Conservation (phyloP, 2,113 vertebrate species). For the Copsychus sechellarum region DNA sequence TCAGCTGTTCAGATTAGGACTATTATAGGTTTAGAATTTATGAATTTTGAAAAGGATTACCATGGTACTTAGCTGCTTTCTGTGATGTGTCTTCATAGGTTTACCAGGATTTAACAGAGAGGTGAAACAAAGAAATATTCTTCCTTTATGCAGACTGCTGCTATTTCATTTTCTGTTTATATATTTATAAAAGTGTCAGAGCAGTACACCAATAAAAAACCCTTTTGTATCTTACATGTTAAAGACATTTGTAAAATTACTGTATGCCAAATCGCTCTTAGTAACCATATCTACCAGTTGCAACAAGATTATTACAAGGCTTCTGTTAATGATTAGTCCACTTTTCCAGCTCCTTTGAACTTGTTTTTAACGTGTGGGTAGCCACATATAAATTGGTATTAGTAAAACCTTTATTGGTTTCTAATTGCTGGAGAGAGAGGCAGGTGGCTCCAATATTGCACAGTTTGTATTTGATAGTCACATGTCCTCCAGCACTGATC, state of each 20-base stretch:
- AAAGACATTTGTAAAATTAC: constrained; percentile 20
- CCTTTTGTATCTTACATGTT: not conserved
- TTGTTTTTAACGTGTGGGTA: not conserved
- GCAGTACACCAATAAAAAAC: not conserved
- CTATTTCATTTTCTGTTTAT: constrained; percentile 26
- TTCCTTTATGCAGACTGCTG: not conserved
- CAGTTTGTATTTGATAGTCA: not conserved
- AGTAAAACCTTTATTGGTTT: not conserved
- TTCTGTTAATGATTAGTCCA: not conserved
- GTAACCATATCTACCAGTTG: not conserved
- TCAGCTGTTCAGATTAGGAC: constrained; percentile 23
- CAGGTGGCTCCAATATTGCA: not conserved
- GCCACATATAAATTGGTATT: not conserved
- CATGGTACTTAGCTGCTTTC: not conserved
- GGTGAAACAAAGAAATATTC: not conserved
- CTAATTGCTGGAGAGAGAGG: not conserved
- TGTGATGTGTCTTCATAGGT: not conserved
- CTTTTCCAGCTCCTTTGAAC: constrained; percentile 5
- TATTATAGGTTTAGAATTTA: constrained; percentile 3
- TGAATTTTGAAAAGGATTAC: not conserved
- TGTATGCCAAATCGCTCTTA: not conserved
- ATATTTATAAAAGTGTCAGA: not conserved
- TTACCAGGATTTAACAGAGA: not conserved
- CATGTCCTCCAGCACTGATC: not conserved
- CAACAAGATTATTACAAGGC: not conserved